phyloP scores from a whole-genome alignment of 2,797 vertebrate species.

The Furcifer pardalis region DNA sequence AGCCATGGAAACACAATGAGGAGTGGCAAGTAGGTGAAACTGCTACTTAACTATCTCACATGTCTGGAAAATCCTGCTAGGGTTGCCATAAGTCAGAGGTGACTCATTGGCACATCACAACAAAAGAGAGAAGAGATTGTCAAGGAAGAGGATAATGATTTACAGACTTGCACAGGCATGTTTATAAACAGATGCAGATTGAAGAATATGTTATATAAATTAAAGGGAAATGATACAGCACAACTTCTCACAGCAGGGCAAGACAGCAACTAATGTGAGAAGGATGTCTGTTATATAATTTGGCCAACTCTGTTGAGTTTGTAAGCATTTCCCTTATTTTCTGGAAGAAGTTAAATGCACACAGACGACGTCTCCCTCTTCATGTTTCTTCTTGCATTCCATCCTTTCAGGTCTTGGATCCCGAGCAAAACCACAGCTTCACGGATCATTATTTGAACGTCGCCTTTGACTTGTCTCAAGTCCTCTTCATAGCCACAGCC shows the following conservation, averaged over 20 bases:
- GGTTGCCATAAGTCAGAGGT: too few relatives aligned
- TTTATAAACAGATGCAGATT: not conserved
- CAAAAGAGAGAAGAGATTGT: too few relatives aligned
- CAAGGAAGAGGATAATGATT: not conserved
- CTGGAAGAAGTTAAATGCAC: not conserved
- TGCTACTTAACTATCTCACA: too few relatives aligned
- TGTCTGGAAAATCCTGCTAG: too few relatives aligned
- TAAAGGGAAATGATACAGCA: not conserved
- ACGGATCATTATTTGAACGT: conserved; percentile 97
- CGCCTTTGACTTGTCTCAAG: conserved; percentile 97
- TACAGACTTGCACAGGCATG: not conserved
- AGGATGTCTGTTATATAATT: not conserved
- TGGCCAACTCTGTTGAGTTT: not conserved
- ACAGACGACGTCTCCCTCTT: not conserved
- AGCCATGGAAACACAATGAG: too few relatives aligned
- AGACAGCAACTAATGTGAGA: too few relatives aligned
- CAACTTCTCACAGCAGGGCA: too few relatives aligned
- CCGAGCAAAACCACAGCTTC: conserved; percentile 97
- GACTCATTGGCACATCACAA: too few relatives aligned
- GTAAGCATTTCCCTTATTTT: not conserved
- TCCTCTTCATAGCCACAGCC: conserved; percentile 97
- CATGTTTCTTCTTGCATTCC: conserved; percentile 5
- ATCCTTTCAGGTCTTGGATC: conserved; percentile 88
- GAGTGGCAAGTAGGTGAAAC: too few relatives aligned
- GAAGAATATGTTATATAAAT: not conserved